A percentile compares a stretch with the other conserved stretches of the same genome.
Evolutionary conservation across 2,113 vertebrate species (phyloP).

Genomic region (Oreochromis niloticus): DNA sequence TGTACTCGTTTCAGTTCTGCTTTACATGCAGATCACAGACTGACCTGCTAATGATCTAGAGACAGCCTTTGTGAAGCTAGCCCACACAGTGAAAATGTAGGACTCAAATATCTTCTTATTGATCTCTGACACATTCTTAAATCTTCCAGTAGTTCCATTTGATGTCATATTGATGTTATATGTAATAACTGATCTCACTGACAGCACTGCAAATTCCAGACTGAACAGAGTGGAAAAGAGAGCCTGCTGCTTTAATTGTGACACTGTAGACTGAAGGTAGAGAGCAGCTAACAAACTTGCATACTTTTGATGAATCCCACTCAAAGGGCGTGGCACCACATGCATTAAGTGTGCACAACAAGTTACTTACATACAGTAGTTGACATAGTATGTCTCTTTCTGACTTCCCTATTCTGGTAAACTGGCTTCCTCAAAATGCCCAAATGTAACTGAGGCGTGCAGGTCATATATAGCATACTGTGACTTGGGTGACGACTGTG

Average conservation of each 20-base stretch:
- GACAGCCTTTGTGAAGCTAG: background rate
- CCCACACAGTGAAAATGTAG: background rate
- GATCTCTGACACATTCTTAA: background rate
- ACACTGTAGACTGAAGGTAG: background rate
- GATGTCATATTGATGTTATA: rapidly evolving
- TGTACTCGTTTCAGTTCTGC: background rate
- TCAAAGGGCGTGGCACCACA: background rate
- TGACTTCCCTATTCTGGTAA: constrained; percentile 41
- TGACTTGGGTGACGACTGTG: background rate
- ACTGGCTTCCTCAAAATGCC: constrained; percentile 31
- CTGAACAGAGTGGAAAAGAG: background rate
- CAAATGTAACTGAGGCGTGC: background rate
- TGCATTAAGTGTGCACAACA: background rate
- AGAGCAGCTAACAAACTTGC: background rate
- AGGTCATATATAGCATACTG: background rate
- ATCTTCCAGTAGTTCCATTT: background rate
- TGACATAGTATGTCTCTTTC: background rate
- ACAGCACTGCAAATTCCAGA: background rate
- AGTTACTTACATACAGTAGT: background rate
- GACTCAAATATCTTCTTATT: background rate
- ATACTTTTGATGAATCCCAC: background rate
- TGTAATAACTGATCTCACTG: background rate
- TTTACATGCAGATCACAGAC: background rate
- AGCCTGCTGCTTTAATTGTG: background rate
- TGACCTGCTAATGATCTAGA: rapidly evolving